Base-by-base conservation (phyloP, 2,888 invertebrate genomes). In the Cerastoderma edule region DNA sequence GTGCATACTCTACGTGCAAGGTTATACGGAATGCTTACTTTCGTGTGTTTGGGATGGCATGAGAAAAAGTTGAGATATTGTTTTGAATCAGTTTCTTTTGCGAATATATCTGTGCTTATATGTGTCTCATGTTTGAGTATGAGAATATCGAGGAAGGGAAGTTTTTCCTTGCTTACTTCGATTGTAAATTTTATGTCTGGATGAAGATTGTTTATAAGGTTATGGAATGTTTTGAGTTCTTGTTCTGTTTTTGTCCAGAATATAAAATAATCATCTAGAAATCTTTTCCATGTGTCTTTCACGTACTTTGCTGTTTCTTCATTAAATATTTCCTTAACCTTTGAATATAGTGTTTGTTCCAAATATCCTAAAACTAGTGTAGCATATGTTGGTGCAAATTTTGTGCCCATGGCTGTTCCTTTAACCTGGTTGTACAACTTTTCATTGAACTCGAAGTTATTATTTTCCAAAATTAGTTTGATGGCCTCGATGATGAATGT, bases 371-470 rank as follows among this genome's bases (percentile, higher is more conserved):
- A 2, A 16, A 53, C 53, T 24, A 8, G 19, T 10, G 53, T 53
- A 53, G 30, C 32, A 35, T 60, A 60, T 32, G 33, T 60, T 32
- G 60, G 33, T 19, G 60, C 33, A n/a, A 60, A 60, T 60, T 60
- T 60, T 35, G 33, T 32, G n/a, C 60, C 60, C 2, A 32, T 60
- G 30, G 60, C 60, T 13, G 32, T 60, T 24, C 60, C 60, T 60
- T 60, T 32, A 32, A 35, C 10, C 8, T 60, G 60, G n/a, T 32
- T 60, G 33, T 60, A 60, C 16, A 22, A 24, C 27, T 13, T 60
- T 13, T 60, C 27, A 32, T 33, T 27, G n/a, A 60, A 60, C 19
- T 19, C n/a, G 33, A 60, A 32, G 33, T 60, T 60, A 32, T 60
- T 60, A 32, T 60, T 60, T 6, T 32, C 16, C n/a, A 60, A 35